phyloP scores from a whole-genome alignment of 2,888 invertebrate genomes.

The Eupithecia pulchellata region DNA sequence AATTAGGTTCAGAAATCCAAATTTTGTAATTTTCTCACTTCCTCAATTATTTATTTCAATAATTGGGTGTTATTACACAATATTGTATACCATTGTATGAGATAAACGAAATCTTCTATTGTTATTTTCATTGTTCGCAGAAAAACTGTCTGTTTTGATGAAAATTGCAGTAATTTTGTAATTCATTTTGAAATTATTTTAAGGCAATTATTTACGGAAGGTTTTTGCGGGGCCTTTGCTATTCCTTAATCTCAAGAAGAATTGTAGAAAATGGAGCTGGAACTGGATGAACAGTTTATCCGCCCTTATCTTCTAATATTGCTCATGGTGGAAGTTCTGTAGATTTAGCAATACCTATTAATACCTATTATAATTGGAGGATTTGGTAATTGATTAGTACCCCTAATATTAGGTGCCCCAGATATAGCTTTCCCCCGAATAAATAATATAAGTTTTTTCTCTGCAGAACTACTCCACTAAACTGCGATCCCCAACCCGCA shows the following conservation, averaged over 20 bases:
- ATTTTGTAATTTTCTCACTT: not conserved
- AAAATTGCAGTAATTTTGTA: slow-evolving; percentile 14
- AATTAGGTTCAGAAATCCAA: not conserved
- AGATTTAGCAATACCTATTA: no score
- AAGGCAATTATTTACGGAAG: slow-evolving; percentile 8
- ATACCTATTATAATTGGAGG: slow-evolving; percentile 92
- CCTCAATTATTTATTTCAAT: slow-evolving; percentile 10
- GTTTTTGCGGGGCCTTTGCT: not conserved
- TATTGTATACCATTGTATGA: not conserved
- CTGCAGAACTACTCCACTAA: no score
- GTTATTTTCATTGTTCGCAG: slow-evolving; percentile 3
- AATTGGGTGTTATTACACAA: slow-evolving; percentile 9
- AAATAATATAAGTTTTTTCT: slow-evolving; percentile 95
- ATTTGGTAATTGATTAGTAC: slow-evolving; percentile 93
- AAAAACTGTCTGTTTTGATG: slow-evolving; percentile 1
- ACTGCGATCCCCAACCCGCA: no score
- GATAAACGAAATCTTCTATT: not conserved
- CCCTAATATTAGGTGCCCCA: slow-evolving; percentile 90
- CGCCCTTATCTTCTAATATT: no score
- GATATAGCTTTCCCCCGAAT: slow-evolving; percentile 94
- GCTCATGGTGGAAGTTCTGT: no score
- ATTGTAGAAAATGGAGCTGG: no score
- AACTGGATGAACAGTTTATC: no score
- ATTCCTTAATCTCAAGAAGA: no score
- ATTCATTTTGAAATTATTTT: slow-evolving; percentile 1